Base-by-base conservation (phyloP, 1,140 invertebrate species). In the Dinoponera quadriceps region DNA sequence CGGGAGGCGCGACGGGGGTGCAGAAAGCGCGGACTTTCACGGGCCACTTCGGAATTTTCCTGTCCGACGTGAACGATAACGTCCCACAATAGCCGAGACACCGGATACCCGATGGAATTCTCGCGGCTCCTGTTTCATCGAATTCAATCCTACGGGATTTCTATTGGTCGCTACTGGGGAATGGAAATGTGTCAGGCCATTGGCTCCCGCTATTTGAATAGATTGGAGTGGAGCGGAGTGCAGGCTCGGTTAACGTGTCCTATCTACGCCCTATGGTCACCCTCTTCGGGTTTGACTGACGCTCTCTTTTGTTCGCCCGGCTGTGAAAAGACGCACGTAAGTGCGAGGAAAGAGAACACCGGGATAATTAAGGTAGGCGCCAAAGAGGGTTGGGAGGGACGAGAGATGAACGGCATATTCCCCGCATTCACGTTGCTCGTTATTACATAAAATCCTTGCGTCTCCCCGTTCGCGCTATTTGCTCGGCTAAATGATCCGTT, bases 181-280 rank as follows among this genome's bases (percentile, higher is more conserved):
- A 68, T 66, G 78, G 59, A 80, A 69, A 82, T 66, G 81, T 82
- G 86, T 87, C 84, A 85, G 86, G 33, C 85, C 82, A 88, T 89
- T 87, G 89, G 81, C 86, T 83, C 49, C 18, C 81, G 57, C 73
- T 82, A 85, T 89, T 88, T 84, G 84, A 85, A 89, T 77, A 88
- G 89, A 86, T 82, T 63, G 68, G 77, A 81, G 83, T 73, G 78
- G 63, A 69, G 81, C 73, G 11, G 38, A 44, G 38, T 44, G 38
- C 0, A 44, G 38, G 82, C 48, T 86, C 63, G 83, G 74, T 88
- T 89, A 85, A 85, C 81, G 84, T 77, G 80, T 65, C 57, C 85
- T 75, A 82, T 73, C 82, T 74, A 49, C n/a, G 78, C 14, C 27
- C 57, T 51, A 74, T 5, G 85, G 51, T 65, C 60, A 78, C 54